These are phyloP conservation scores for Corythucha ciliata DNA, from an alignment of 2,888 invertebrate species.

Conservation along the genomic window DNA sequence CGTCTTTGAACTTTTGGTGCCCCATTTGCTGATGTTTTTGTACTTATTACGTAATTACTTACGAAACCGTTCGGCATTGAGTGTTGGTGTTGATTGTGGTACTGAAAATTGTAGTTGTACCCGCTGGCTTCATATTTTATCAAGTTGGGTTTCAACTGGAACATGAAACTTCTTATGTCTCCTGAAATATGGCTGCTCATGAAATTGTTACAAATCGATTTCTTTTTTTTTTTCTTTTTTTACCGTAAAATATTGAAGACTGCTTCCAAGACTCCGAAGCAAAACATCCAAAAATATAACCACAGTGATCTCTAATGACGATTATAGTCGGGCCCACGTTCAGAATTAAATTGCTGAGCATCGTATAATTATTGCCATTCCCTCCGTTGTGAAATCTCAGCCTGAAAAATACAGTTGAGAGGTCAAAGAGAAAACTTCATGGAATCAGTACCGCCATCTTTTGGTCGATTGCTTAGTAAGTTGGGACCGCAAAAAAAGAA, in stretches of 20 bases:
- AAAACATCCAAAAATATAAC: constrained; percentile 83
- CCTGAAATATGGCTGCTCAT: constrained; percentile 7
- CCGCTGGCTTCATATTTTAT: neutral
- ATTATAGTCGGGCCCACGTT: constrained; percentile 75
- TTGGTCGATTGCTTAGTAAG: constrained; percentile 10
- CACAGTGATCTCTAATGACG: constrained; percentile 70
- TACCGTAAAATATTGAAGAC: constrained; percentile 13
- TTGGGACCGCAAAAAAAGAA: constrained; percentile 14
- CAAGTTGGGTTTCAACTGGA: constrained; percentile 17
- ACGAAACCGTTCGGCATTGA: constrained; percentile 20
- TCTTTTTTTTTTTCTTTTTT: neutral
- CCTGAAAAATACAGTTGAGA: neutral
- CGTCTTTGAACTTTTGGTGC: too few relatives aligned
- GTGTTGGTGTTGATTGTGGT: constrained; percentile 20
- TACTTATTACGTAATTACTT: too few relatives aligned
- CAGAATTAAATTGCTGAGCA: constrained; percentile 57
- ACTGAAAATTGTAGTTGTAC: constrained; percentile 22
- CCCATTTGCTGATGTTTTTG: too few relatives aligned
- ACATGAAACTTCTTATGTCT: constrained; percentile 17
- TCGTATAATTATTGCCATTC: constrained; percentile 38
- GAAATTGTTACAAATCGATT: neutral
- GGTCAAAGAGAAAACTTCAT: too few relatives aligned
- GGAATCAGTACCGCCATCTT: constrained; percentile 17
- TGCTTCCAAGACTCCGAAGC: constrained; percentile 65
- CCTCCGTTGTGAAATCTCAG: constrained; percentile 18